Conservation (phyloP, 2,888 invertebrate species). For the Acanthosepion lycidas region DNA sequence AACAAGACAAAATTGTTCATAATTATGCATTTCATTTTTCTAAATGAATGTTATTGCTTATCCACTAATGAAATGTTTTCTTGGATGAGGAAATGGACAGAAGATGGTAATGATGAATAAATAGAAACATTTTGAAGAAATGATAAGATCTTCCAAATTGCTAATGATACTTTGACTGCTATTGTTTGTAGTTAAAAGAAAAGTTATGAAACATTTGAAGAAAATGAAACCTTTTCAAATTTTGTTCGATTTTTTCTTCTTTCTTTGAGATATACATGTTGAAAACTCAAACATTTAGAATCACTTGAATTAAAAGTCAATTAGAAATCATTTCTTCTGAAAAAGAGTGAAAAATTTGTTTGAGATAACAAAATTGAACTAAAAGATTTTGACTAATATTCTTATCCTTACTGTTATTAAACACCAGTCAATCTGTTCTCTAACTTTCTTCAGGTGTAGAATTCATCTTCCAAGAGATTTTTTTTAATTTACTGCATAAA, state of each 20-base stretch:
- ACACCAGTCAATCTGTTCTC: too few species aligned
- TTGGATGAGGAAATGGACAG: neutral
- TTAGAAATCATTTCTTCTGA: too few species aligned
- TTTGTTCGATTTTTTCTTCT: neutral
- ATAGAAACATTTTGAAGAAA: neutral
- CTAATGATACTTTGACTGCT: neutral
- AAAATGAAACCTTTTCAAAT: neutral
- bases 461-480: too few species aligned
- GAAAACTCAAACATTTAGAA: neutral
- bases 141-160: neutral
- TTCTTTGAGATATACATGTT: neutral
- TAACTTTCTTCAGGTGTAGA: too few species aligned
- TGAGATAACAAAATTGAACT: too few species aligned
- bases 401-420: too few species aligned
- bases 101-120: neutral
- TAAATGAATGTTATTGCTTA: constrained; percentile 33
- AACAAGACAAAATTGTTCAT: neutral
- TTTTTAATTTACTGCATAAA: too few species aligned
- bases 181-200: neutral
- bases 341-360: too few species aligned
- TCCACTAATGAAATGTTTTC: constrained; percentile 22
- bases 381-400: too few species aligned
- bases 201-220: neutral
- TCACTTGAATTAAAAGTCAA: too few species aligned
- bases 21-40: constrained; percentile 3